Evolutionary conservation across 1,140 invertebrate species (phyloP).

Genomic region (Cydia amplana): DNA sequence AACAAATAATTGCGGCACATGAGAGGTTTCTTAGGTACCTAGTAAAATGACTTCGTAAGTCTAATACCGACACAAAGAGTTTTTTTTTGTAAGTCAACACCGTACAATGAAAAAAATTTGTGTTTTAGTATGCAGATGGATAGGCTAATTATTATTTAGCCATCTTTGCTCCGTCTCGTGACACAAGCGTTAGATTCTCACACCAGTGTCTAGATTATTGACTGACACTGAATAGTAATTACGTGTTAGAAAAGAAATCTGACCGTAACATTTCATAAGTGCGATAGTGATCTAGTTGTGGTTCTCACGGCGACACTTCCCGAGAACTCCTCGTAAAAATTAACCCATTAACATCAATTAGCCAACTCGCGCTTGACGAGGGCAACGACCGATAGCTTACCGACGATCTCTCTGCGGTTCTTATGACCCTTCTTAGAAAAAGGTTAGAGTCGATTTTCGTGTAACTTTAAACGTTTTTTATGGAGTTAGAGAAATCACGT

Average conservation of each 20-base stretch:
- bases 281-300: constrained; percentile 28
- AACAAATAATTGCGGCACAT: no score
- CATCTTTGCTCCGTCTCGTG: not conserved
- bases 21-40: no score
- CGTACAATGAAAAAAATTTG: no score
- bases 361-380: constrained; percentile 39
- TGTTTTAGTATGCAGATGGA: not conserved
- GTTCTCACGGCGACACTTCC: constrained; percentile 39
- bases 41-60: no score
- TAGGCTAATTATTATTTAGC: not conserved
- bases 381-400: constrained; percentile 41
- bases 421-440: not conserved
- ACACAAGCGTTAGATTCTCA: not conserved
- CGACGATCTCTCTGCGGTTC: not conserved
- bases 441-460: not conserved
- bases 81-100: no score
- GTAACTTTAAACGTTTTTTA: not conserved
- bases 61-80: no score
- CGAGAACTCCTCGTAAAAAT: constrained; percentile 59
- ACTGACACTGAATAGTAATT: constrained; percentile 13
- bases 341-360: constrained; percentile 72
- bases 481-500: constrained; percentile 11
- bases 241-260: constrained; percentile 30
- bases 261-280: constrained; percentile 30
- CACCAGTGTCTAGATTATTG: constrained; percentile 22